Conservation (phyloP, 2,888 invertebrate species). For the Ophioninae sp. region DNA sequence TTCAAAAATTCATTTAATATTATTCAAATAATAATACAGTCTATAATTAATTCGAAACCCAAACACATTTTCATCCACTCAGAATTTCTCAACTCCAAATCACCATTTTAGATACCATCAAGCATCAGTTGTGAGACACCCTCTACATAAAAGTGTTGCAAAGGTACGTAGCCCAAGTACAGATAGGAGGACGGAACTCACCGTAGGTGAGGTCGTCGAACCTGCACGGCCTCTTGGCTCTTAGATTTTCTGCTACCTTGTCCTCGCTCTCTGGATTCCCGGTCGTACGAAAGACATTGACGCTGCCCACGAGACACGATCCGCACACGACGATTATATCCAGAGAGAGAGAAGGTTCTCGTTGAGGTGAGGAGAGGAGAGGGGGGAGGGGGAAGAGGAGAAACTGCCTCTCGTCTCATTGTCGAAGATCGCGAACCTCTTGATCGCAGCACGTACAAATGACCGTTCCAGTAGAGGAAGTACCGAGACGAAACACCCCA, state of each 20-base stretch:
- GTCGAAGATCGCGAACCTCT: conserved; percentile 13
- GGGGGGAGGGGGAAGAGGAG: conserved; percentile 12
- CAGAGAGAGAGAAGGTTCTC: conserved; percentile 1
- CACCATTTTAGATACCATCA: no score
- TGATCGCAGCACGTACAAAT: background rate
- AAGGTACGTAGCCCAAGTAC: conserved; percentile 11
- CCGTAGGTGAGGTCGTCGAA: conserved; percentile 62
- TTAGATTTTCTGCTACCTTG: conserved; percentile 52
- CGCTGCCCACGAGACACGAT: conserved; percentile 55
- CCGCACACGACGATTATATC: conserved; percentile 40
- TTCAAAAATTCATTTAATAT: no score
- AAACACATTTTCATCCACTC: no score
- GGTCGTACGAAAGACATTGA: conserved; percentile 39
- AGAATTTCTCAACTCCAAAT: no score
- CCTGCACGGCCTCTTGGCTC: conserved; percentile 55
- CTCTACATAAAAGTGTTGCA: background rate
- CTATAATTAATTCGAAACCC: no score
- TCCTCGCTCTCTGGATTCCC: conserved; percentile 42
- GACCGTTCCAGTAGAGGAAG: background rate
- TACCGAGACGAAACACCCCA: background rate
- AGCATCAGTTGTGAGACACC: no score
- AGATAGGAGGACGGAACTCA: conserved; percentile 45
- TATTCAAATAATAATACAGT: no score
- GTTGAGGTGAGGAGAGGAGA: background rate
- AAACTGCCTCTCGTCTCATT: conserved; percentile 13